A percentile compares a stretch with the other conserved stretches of the same genome.
Conservation (phyloP, 2,888 invertebrate genomes). For the Eilema sororculum region DNA sequence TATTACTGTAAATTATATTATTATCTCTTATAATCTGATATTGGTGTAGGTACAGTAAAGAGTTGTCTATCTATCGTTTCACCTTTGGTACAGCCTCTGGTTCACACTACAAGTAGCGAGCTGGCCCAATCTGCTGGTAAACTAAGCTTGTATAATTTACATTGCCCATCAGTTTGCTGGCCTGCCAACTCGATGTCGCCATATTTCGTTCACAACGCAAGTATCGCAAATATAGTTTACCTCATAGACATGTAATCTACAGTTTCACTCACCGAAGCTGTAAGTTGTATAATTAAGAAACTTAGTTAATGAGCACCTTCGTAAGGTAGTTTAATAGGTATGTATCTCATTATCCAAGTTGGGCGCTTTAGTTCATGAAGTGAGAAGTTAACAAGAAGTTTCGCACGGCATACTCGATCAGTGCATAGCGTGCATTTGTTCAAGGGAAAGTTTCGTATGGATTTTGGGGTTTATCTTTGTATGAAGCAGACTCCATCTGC, state of each 20-base stretch:
- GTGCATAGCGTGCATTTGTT: slow-evolving; percentile 6
- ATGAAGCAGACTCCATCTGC: not conserved
- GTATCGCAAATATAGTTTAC: too few relatives aligned
- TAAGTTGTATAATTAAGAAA: slow-evolving; percentile 25
- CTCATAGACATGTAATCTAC: not conserved
- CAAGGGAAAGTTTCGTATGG: not conserved
- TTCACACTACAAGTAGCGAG: too few relatives aligned
- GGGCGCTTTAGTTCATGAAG: slow-evolving; percentile 9
- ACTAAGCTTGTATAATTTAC: too few relatives aligned
- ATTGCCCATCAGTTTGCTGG: too few relatives aligned
- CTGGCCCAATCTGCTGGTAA: too few relatives aligned
- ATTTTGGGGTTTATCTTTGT: not conserved
- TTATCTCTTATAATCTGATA: too few relatives aligned
- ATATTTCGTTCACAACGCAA: too few relatives aligned
- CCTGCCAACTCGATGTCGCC: too few relatives aligned
- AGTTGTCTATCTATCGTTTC: too few relatives aligned
- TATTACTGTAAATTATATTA: too few relatives aligned
- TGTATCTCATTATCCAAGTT: slow-evolving; percentile 28
- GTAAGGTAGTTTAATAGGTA: slow-evolving; percentile 30
- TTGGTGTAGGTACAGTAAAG: too few relatives aligned
- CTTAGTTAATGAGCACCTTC: slow-evolving; percentile 24
- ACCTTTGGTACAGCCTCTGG: too few relatives aligned
- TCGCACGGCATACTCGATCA: slow-evolving; percentile 13
- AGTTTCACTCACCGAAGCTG: not conserved
- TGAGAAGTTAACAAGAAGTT: slow-evolving; percentile 23